phyloP scores from a whole-genome alignment of 2,888 invertebrate genomes.

The Dasypolia templi region DNA sequence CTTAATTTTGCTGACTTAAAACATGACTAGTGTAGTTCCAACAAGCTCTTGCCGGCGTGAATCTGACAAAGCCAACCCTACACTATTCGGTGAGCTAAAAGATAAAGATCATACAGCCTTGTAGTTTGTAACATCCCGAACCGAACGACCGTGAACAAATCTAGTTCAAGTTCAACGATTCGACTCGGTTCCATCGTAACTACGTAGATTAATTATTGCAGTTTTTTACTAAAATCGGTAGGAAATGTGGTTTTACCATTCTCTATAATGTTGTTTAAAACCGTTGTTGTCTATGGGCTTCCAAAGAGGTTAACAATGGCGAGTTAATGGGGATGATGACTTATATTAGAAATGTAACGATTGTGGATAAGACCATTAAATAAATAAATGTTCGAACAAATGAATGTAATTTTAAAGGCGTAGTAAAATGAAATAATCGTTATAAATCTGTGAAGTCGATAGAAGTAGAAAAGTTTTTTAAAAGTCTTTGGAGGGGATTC shows the following conservation, averaged over 20 bases:
- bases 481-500: too few relatives aligned
- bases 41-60: not conserved
- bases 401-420: too few relatives aligned
- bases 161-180: constrained; percentile 53
- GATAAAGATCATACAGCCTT: constrained; percentile 26
- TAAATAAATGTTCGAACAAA: too few relatives aligned
- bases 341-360: too few relatives aligned
- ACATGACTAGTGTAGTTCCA: not conserved
- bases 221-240: constrained; percentile 4
- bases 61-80: constrained; percentile 9
- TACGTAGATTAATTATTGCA: constrained; percentile 7
- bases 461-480: too few relatives aligned
- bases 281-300: not conserved
- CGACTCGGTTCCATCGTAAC: constrained; percentile 14
- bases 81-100: not conserved
- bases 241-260: not conserved
- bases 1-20: too few relatives aligned
- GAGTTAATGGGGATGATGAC: too few relatives aligned
- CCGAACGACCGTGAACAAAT: constrained; percentile 39
- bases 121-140: constrained; percentile 30
- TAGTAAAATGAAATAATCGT: too few relatives aligned
- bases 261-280: not conserved
- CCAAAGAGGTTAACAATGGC: not conserved
- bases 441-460: too few relatives aligned
- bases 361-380: too few relatives aligned